Evolutionary conservation across 2,113 vertebrate genomes (phyloP).

Genomic region (Colius striatus): DNA sequence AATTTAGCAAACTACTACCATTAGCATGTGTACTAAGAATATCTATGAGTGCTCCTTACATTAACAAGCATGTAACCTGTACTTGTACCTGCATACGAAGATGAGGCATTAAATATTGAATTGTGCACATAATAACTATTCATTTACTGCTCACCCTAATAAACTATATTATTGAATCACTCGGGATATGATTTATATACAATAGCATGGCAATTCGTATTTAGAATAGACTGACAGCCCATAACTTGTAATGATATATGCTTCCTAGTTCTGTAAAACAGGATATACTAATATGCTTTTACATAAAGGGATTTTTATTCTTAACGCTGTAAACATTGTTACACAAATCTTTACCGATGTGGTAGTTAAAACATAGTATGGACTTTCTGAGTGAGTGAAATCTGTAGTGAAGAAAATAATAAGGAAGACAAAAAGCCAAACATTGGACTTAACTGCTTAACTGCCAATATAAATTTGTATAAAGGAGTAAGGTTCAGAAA

Average conservation of each 20-base stretch:
- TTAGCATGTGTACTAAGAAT: neutral
- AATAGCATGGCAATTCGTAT: neutral
- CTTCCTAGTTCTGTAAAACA: neutral
- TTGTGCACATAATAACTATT: neutral
- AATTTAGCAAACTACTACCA: neutral
- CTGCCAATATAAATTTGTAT: neutral
- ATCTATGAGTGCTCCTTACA: neutral
- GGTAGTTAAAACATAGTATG: neutral
- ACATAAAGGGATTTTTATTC: neutral
- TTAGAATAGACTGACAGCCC: neutral
- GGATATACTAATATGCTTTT: neutral
- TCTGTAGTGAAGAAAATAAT: neutral
- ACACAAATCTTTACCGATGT: neutral
- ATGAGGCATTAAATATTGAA: neutral
- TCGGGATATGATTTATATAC: neutral
- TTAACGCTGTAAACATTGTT: neutral
- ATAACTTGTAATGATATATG: neutral
- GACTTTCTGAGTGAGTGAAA: neutral
- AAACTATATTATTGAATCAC: neutral
- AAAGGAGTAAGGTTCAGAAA: neutral
- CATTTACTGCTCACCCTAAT: neutral
- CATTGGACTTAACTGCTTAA: neutral
- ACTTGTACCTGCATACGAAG: neutral
- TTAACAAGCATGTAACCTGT: neutral
- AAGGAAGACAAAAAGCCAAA: neutral